Evolutionary conservation across 2,888 invertebrate genomes (phyloP).

Genomic region (Limenitis camilla): DNA sequence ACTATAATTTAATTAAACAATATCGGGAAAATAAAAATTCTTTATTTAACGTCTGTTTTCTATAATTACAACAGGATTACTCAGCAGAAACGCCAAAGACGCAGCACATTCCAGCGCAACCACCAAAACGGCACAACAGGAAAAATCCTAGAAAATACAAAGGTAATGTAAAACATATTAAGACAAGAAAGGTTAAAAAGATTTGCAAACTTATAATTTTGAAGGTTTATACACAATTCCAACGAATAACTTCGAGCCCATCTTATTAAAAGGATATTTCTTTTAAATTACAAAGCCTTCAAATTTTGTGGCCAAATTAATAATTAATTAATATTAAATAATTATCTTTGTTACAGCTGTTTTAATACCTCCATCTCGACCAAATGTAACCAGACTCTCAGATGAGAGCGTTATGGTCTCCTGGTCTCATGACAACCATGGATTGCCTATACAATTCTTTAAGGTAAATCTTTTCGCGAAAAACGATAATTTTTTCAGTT

Average conservation of each 20-base stretch:
- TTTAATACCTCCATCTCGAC: constrained; percentile 90
- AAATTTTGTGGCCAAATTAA: background rate
- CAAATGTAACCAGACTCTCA: constrained; percentile 88
- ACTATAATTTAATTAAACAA: too few species aligned
- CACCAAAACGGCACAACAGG: constrained; percentile 52
- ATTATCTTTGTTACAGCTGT: constrained; percentile 61
- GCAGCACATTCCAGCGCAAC: constrained; percentile 43
- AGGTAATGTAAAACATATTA: constrained; percentile 36
- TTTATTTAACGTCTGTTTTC: background rate
- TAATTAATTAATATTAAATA: background rate
- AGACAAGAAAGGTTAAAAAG: background rate
- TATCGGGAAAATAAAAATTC: too few species aligned
- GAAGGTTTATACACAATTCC: too few species aligned
- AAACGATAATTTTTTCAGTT: too few species aligned
- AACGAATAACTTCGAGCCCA: too few species aligned
- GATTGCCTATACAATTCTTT: constrained; percentile 89
- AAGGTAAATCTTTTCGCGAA: constrained; percentile 74
- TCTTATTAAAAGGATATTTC: too few species aligned
- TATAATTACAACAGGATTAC: constrained; percentile 45
- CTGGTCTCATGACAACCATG: constrained; percentile 90
- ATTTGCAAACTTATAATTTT: too few species aligned
- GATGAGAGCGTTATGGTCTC: constrained; percentile 95
- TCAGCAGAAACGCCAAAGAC: constrained; percentile 46
- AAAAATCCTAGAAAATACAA: constrained; percentile 59
- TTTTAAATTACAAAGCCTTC: too few species aligned